Evolutionary conservation across 2,113 vertebrate species (phyloP).

Genomic region (Phocoena phocoena): DNA sequence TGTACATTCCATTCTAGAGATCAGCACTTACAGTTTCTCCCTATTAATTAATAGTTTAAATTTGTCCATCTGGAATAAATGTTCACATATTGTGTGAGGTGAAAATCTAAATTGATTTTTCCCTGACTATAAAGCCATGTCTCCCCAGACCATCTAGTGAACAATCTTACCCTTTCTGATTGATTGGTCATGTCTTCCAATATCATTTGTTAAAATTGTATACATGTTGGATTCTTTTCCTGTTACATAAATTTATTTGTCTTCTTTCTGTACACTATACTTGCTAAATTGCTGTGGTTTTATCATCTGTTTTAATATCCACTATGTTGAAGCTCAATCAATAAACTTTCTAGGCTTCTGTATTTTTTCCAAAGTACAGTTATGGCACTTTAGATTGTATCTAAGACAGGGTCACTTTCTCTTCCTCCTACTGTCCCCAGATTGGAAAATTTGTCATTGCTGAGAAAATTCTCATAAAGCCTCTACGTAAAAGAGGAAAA

Average conservation of each 20-base stretch:
- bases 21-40: background rate
- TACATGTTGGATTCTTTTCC: conserved; percentile 41
- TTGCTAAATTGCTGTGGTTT: conserved; percentile 38
- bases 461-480: conserved; percentile 37
- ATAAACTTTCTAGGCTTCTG: conserved; percentile 27
- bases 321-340: conserved; percentile 17
- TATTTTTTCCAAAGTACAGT: conserved; percentile 24
- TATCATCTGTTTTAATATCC: conserved; percentile 41
- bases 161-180: background rate
- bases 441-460: conserved; percentile 8
- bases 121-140: background rate
- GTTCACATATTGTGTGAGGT: background rate
- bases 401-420: background rate
- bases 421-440: background rate
- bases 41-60: conserved; percentile 40
- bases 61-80: conserved; percentile 24
- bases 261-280: background rate
- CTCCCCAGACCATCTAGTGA: background rate
- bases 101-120: conserved; percentile 44
- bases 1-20: background rate
- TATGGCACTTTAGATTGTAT: background rate
- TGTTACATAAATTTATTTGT: conserved; percentile 8
- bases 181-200: conserved; percentile 29
- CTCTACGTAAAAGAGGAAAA: background rate
- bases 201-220: conserved; percentile 36